phyloP scores from a whole-genome alignment of 2,797 vertebrate genomes.

The Phrynocephalus vlangalii region DNA sequence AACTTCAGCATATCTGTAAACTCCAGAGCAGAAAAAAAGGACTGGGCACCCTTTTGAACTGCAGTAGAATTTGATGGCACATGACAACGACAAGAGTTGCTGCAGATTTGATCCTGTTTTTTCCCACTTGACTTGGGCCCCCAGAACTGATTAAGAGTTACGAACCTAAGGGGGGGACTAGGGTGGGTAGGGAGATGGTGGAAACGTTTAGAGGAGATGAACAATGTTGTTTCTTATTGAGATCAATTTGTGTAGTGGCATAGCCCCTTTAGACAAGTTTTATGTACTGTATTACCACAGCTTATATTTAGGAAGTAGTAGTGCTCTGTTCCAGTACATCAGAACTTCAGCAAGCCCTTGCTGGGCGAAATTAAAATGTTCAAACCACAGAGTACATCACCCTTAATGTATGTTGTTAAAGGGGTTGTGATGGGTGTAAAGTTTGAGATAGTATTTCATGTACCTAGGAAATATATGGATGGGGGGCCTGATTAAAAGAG shows the following conservation, averaged over 20 bases:
- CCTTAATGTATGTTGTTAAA: slow-evolving; percentile 36
- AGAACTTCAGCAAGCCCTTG: slow-evolving; percentile 64
- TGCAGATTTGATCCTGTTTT: no score
- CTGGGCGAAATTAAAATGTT: slow-evolving; percentile 42
- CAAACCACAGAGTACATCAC: slow-evolving; percentile 59
- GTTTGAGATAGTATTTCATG: slow-evolving; percentile 52
- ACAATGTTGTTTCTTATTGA: slow-evolving; percentile 45
- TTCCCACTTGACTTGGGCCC: not conserved
- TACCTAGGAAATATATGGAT: slow-evolving; percentile 19
- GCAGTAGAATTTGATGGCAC: no score
- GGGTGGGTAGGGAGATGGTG: not conserved
- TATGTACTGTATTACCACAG: slow-evolving; percentile 49
- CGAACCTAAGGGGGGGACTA: slow-evolving; percentile 6
- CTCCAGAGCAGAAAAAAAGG: no score
- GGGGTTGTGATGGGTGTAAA: slow-evolving; percentile 45
- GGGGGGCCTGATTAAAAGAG: slow-evolving; percentile 44
- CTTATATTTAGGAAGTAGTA: slow-evolving; percentile 60
- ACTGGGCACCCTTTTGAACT: no score
- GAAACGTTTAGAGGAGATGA: slow-evolving; percentile 19
- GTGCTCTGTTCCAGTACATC: slow-evolving; percentile 64
- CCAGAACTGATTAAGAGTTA: slow-evolving; percentile 29
- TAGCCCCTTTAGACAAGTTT: slow-evolving; percentile 47
- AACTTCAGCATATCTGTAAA: no score
- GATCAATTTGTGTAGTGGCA: slow-evolving; percentile 44
- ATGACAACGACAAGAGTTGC: no score